Percentiles rank a stretch among this genome's conserved stretches.
Conservation (phyloP, 2,888 invertebrate genomes). For the Eupeodes latifasciatus region DNA sequence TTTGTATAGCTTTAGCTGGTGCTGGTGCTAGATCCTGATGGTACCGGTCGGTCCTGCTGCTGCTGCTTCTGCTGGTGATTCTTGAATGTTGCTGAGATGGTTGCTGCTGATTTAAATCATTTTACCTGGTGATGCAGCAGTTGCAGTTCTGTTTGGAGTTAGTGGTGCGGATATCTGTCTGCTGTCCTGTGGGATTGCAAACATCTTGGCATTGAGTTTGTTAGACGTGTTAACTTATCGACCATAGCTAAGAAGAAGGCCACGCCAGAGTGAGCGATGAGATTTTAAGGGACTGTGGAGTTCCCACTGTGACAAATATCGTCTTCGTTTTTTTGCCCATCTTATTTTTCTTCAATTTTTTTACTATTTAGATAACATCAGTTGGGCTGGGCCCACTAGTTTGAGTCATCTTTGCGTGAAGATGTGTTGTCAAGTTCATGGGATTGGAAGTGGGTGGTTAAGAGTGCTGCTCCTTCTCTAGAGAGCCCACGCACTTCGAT, state of each 20-base stretch:
- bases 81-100: neutral
- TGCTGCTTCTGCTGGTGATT: neutral
- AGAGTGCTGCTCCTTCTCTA: neutral
- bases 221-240: conserved; percentile 69
- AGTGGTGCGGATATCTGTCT: conserved; percentile 50
- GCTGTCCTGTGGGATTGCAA: conserved; percentile 67
- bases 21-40: neutral
- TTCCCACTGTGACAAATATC: conserved; percentile 59
- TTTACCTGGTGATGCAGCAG: conserved; percentile 62
- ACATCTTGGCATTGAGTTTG: conserved; percentile 67
- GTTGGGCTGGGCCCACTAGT: conserved; percentile 38
- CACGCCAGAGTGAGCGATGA: conserved; percentile 56
- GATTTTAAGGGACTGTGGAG: conserved; percentile 61
- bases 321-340: conserved; percentile 16
- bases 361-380: conserved; percentile 59
- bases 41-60: neutral
- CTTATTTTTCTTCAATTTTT: neutral
- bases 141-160: conserved; percentile 18
- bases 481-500: conserved; percentile 57
- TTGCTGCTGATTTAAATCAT: conserved; percentile 67
- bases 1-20: neutral
- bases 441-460: conserved; percentile 58
- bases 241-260: conserved; percentile 35
- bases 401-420: conserved; percentile 49
- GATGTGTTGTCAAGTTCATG: conserved; percentile 54